Conservation (phyloP, 2,888 invertebrate species). For the Caenorhabditis becei region DNA sequence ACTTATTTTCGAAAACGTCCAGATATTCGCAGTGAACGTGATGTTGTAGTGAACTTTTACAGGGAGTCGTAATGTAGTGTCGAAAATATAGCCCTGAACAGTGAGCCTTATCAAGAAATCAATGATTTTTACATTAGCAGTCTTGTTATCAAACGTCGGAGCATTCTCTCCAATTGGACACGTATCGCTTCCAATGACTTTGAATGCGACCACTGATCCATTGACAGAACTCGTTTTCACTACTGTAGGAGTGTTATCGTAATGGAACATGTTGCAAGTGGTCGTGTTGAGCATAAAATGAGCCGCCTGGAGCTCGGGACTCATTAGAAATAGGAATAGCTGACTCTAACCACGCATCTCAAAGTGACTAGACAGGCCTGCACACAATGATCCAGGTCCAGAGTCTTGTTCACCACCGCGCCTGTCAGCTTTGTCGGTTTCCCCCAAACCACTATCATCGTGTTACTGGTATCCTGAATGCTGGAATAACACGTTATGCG, state of each 20-base stretch:
- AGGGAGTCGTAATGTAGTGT: background rate
- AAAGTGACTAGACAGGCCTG: background rate
- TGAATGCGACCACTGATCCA: constrained; percentile 22
- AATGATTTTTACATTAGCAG: constrained; percentile 11
- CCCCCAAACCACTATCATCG: constrained; percentile 46
- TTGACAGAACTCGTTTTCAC: background rate
- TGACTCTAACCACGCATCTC: constrained; percentile 18
- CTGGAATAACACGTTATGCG: too few species aligned
- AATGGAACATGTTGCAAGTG: constrained; percentile 22
- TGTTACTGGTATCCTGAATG: too few species aligned
- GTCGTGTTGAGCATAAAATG: constrained; percentile 21
- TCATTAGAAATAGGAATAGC: background rate
- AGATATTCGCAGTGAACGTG: constrained; percentile 9
- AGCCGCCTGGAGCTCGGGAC: constrained; percentile 20
- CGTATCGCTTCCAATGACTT: constrained; percentile 1
- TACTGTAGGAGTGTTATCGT: background rate
- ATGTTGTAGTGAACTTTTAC: constrained; percentile 26
- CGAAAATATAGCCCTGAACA: constrained; percentile 22
- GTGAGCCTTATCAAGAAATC: background rate
- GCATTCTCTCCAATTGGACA: constrained; percentile 39
- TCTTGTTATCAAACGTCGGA: constrained; percentile 40
- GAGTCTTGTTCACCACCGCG: constrained; percentile 3
- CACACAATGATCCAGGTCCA: constrained; percentile 24
- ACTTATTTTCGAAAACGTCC: constrained; percentile 18
- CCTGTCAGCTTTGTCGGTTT: constrained; percentile 20